Evolutionary conservation across 2,797 vertebrate species (phyloP).

Genomic region (Epinephelus awoara): DNA sequence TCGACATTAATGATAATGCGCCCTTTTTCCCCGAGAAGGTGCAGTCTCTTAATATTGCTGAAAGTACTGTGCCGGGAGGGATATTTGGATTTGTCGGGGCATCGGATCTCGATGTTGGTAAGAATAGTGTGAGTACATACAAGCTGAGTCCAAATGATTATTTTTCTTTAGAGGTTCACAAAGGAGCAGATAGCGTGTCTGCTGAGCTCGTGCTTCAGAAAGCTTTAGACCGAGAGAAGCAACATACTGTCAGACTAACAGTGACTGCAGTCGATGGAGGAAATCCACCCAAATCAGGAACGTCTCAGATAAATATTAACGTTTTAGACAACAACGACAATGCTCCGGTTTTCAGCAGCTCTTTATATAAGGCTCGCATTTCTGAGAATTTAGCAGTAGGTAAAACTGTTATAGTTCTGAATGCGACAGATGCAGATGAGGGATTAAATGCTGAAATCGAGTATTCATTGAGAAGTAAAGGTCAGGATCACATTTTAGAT

Average conservation of each 20-base stretch:
- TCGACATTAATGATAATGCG: slow-evolving; percentile 79
- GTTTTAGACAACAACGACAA: slow-evolving; percentile 77
- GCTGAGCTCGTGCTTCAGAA: slow-evolving; percentile 73
- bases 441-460: slow-evolving; percentile 73
- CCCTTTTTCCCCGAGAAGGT: slow-evolving; percentile 63
- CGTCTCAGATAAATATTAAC: slow-evolving; percentile 52
- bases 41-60: slow-evolving; percentile 79
- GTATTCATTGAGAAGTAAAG: slow-evolving; percentile 29
- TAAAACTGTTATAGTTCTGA: slow-evolving; percentile 41
- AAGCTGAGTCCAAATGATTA: slow-evolving; percentile 74
- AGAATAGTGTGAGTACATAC: slow-evolving; percentile 72
- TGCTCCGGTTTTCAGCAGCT: slow-evolving; percentile 57
- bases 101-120: slow-evolving; percentile 73
- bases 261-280: slow-evolving; percentile 75
- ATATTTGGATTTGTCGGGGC: slow-evolving; percentile 70
- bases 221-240: slow-evolving; percentile 76
- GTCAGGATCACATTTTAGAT: slow-evolving; percentile 6
- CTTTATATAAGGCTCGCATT: slow-evolving; percentile 75
- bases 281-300: slow-evolving; percentile 64
- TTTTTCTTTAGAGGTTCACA: slow-evolving; percentile 71
- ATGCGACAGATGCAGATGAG: slow-evolving; percentile 68
- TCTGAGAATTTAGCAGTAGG: slow-evolving; percentile 81
- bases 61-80: slow-evolving; percentile 77
- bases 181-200: slow-evolving; percentile 59
- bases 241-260: slow-evolving; percentile 45